Evolutionary conservation across 2,113 vertebrate genomes (phyloP).

Genomic region (Grus americana): DNA sequence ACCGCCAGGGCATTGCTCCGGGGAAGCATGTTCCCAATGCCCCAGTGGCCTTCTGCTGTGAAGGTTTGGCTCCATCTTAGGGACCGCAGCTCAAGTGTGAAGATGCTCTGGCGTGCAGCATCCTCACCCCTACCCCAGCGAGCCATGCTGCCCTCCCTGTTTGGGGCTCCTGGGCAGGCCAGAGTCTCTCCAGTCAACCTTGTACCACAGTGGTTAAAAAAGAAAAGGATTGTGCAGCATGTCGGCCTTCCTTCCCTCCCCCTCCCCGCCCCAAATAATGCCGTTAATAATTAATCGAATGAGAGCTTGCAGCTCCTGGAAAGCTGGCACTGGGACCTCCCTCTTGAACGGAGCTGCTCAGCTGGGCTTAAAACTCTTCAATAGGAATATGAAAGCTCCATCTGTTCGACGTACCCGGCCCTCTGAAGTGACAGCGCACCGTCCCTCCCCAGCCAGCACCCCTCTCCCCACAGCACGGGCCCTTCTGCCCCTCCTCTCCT

Average conservation of each 20-base stretch:
- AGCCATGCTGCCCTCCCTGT: not conserved
- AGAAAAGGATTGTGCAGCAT: not conserved
- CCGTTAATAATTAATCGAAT: slow-evolving; percentile 72
- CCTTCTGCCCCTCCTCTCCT: not conserved
- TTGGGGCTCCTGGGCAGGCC: not conserved
- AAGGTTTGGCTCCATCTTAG: slow-evolving; percentile 19
- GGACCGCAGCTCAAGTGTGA: not conserved
- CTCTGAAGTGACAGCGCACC: slow-evolving; percentile 30
- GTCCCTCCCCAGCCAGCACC: slow-evolving; percentile 19
- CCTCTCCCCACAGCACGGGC: not conserved
- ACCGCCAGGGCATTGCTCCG: not conserved
- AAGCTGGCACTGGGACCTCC: slow-evolving; percentile 70
- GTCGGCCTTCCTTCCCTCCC: not conserved
- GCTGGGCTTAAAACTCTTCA: slow-evolving; percentile 73
- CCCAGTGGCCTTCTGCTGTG: not conserved
- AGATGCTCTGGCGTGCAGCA: not conserved
- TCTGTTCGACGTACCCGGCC: slow-evolving; percentile 27
- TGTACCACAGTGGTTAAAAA: slow-evolving; percentile 46
- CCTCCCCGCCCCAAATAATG: slow-evolving; percentile 67
- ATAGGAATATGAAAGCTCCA: slow-evolving; percentile 70
- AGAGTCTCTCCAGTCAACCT: not conserved
- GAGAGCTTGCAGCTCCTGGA: slow-evolving; percentile 71
- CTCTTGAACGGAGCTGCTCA: slow-evolving; percentile 71
- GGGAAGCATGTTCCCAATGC: not conserved
- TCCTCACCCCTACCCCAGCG: not conserved